Percentiles rank a stretch among this genome's conserved stretches.
These are phyloP conservation scores for Pithys albifrons DNA, from an alignment of 2,113 vertebrate genomes.

Conservation along the genomic window DNA sequence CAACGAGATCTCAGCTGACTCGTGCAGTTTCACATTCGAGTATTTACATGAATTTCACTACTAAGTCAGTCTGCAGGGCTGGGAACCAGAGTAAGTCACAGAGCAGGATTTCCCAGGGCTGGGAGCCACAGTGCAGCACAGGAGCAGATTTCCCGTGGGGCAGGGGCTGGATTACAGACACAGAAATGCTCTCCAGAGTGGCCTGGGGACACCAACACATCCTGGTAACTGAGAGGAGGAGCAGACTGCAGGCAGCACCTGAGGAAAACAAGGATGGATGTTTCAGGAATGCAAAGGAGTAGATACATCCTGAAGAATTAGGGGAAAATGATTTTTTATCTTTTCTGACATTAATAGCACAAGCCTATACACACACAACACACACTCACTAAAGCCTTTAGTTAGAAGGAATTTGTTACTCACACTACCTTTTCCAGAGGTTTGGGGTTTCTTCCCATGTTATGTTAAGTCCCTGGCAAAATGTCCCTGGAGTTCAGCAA, in stretches of 20 bases:
- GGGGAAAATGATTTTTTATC: not conserved
- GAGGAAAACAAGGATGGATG: not conserved
- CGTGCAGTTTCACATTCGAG: not conserved
- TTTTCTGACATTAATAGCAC: not conserved
- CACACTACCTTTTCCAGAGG: not conserved
- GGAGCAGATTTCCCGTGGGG: not conserved
- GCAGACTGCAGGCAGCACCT: not conserved
- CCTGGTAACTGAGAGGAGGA: not conserved
- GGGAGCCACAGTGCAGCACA: not conserved
- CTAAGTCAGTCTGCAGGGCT: not conserved
- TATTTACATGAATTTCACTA: not conserved
- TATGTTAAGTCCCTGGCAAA: not conserved
- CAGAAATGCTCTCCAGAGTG: fast-evolving
- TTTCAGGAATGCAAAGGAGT: not conserved
- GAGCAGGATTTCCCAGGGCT: not conserved
- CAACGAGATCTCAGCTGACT: not conserved
- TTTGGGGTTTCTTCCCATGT: not conserved
- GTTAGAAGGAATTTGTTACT: not conserved
- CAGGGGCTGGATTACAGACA: not conserved
- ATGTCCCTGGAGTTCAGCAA: constrained; percentile 12
- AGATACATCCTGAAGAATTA: not conserved
- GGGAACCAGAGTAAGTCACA: not conserved
- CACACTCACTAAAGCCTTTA: not conserved
- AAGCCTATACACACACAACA: not conserved
- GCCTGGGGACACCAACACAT: not conserved